Base-by-base conservation (phyloP, 1,140 invertebrate genomes). In the Rhopalosiphum padi region DNA sequence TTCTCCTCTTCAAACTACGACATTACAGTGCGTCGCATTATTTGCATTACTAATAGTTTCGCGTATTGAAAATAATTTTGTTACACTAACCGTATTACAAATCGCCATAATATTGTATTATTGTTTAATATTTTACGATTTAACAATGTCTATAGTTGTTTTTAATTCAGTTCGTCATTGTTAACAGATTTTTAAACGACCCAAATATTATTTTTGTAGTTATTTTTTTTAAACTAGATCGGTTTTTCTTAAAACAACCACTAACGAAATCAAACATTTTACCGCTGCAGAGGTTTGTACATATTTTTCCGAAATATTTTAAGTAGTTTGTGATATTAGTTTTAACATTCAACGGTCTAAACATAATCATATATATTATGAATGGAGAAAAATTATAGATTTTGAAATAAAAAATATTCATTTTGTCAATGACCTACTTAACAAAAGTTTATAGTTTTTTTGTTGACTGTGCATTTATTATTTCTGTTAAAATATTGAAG, bases 381-480 rank as follows among this genome's bases (percentile, higher is more conserved):
- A n/a, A 21, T 15, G 0, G 4, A 18, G 4, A 22, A n/a, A 87
- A 87, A 87, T 7, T 48, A 46, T 87, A 48, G 43, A 30, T 48
- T 48, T 87, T 41, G n/a, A 48, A 87, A 87, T 46, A 43, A 87
- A 87, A 30, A 18, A 15, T 48, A 1, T 35, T 51, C 35, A 22
- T 89, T 53, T n/a, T 51, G 21, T 89, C 23, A 53, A 51, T 89
- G 87, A 90, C 88, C 51, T 90, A 53, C 48, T 37, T 90, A 90
- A 37, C 4, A 9, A n/a, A n/a, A 46, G 8, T 88, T 4, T 43
- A 6, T 46, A 51, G 3, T 48, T 30, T n/a, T 30, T 30, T 68
- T 30, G 30, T 5, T n/a, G n/a, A 18, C 30, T 3, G 1, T 30
- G 9, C 60, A 11, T 77, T 77, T n/a, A 18, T 77, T n/a, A n/a